These are phyloP conservation scores for Petrolisthes manimaculis DNA, from an alignment of 2,888 invertebrate species.

Conservation along the genomic window DNA sequence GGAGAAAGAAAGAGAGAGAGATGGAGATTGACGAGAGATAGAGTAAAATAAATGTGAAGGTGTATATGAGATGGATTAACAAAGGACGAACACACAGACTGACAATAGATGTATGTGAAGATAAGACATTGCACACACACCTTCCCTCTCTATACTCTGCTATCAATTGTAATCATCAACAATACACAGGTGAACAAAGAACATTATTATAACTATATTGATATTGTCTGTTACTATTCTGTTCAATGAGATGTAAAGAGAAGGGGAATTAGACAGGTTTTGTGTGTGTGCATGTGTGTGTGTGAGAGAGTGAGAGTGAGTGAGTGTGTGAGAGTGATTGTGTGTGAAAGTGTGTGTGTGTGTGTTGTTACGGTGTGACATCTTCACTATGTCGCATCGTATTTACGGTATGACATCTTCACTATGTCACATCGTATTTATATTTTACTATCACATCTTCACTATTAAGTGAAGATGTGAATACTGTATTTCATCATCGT, in stretches of 20 bases:
- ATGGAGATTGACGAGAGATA: not conserved
- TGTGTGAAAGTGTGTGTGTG: not conserved
- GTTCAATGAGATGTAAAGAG: not conserved
- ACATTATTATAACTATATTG: no score
- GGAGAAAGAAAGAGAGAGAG: not conserved
- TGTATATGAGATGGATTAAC: not conserved
- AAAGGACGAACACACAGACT: not conserved
- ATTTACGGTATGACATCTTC: not conserved
- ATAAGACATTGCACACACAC: not conserved
- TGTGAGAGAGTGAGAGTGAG: not conserved
- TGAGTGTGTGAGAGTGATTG: not conserved
- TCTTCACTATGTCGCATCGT: no score
- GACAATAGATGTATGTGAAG: not conserved
- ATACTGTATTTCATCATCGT: no score
- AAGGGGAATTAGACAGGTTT: not conserved
- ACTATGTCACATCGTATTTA: no score
- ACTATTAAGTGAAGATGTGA: no score
- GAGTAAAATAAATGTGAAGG: not conserved
- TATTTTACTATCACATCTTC: no score
- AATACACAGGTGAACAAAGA: no score
- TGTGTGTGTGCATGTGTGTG: constrained; percentile 17
- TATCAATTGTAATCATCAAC: no score
- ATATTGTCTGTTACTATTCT: no score
- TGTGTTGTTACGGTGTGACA: not conserved
- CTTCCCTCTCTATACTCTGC: no score